Evolutionary conservation across 2,797 vertebrate species (phyloP).

Genomic region (Morelia viridis): DNA sequence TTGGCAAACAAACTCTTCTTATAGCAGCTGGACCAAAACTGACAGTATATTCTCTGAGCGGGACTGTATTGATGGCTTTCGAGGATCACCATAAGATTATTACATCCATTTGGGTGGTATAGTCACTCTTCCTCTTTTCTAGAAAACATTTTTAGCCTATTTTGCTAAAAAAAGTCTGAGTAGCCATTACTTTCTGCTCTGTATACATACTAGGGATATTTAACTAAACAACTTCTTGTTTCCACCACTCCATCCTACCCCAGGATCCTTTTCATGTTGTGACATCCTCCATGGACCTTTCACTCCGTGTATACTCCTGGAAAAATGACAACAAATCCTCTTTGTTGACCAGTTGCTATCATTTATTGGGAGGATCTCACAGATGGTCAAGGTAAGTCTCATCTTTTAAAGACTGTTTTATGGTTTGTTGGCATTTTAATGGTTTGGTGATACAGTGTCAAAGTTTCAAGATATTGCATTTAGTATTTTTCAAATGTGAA

Average conservation of each 20-base stretch:
- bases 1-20: constrained; percentile 73
- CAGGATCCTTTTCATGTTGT: constrained; percentile 75
- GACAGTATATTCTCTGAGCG: constrained; percentile 75
- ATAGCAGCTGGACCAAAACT: constrained; percentile 52
- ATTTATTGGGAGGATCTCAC: constrained; percentile 77
- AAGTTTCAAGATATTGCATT: neutral
- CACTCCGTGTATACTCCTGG: constrained; percentile 74
- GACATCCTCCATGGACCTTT: constrained; percentile 80
- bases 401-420: neutral
- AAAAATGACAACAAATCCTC: constrained; percentile 68
- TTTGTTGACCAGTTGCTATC: constrained; percentile 74
- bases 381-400: constrained; percentile 74
- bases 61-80: constrained; percentile 75
- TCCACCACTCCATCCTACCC: neutral
- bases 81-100: constrained; percentile 79
- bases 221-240: neutral
- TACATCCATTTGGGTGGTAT: constrained; percentile 81
- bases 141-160: neutral
- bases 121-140: constrained; percentile 33
- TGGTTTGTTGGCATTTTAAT: neutral
- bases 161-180: neutral
- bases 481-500: neutral
- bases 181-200: constrained; percentile 7
- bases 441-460: neutral
- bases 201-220: constrained; percentile 1